Conservation (phyloP, 2,113 vertebrate species). For the Podocnemis expansa region DNA sequence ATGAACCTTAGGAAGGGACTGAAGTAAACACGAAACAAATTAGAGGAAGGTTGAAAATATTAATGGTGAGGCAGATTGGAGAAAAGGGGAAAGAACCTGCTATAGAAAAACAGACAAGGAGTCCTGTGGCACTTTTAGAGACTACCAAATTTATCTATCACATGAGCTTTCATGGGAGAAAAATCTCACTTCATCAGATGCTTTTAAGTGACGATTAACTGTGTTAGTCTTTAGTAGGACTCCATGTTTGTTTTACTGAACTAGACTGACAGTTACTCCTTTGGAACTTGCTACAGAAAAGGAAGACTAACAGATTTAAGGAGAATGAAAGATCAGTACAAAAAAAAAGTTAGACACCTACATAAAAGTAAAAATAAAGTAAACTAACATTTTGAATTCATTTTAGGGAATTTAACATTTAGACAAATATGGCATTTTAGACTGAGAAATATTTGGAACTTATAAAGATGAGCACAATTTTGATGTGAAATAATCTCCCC, state of each 20-base stretch:
- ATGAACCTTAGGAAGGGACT: neutral
- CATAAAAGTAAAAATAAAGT: neutral
- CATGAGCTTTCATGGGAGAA: no score
- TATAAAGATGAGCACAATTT: neutral
- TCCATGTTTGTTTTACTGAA: no score
- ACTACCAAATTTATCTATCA: no score
- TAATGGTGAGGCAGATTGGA: neutral
- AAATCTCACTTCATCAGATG: no score
- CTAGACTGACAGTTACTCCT: no score
- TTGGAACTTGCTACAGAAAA: neutral
- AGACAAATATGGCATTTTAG: neutral
- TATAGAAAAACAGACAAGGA: no score
- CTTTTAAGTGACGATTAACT: no score
- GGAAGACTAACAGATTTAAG: neutral
- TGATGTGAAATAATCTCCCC: neutral
- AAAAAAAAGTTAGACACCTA: neutral
- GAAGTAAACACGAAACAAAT: fast-evolving
- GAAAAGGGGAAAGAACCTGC: neutral
- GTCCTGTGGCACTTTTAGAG: no score
- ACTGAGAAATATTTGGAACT: neutral
- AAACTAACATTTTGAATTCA: neutral
- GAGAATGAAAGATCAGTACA: neutral
- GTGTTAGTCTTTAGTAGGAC: no score
- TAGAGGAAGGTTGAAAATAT: neutral
- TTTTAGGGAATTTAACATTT: neutral